Conservation (phyloP, 1,140 invertebrate genomes). For the Zaprionus ornatus region DNA sequence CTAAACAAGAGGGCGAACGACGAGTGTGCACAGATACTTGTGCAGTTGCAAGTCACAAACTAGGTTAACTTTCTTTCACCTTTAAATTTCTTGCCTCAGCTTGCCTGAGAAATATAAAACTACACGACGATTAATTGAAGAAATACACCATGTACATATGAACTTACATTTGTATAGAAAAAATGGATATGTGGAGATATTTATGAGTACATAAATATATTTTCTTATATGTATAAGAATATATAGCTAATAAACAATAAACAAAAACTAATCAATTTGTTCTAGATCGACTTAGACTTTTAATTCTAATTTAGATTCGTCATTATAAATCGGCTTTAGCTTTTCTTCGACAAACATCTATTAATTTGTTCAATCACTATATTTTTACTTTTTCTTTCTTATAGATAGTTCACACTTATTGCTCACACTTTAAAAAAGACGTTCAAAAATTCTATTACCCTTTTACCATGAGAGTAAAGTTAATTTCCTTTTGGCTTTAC, state of each 20-base stretch:
- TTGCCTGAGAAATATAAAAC: constrained; percentile 6
- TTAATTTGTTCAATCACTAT: background rate
- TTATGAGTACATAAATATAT: too few species aligned
- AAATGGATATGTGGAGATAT: background rate
- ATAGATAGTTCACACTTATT: background rate
- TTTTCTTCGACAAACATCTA: too few species aligned
- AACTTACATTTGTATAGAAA: background rate
- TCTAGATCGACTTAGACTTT: too few species aligned
- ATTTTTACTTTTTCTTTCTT: background rate
- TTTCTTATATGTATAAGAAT: too few species aligned
- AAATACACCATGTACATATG: background rate
- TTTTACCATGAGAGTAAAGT: background rate
- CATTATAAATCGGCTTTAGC: too few species aligned
- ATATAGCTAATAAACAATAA: too few species aligned
- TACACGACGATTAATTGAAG: background rate
- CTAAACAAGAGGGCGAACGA: constrained; percentile 29
- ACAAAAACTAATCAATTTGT: too few species aligned
- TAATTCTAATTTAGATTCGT: too few species aligned
- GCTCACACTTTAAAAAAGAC: background rate
- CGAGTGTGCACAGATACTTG: constrained; percentile 21
- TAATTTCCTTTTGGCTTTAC: constrained; percentile 48
- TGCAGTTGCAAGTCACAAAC: constrained; percentile 32
- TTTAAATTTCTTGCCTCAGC: constrained; percentile 32
- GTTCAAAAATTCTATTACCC: background rate
- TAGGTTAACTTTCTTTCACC: constrained; percentile 63